These are phyloP conservation scores for Zosterops lateralis DNA, from an alignment of 2,113 vertebrate genomes.

Conservation along the genomic window DNA sequence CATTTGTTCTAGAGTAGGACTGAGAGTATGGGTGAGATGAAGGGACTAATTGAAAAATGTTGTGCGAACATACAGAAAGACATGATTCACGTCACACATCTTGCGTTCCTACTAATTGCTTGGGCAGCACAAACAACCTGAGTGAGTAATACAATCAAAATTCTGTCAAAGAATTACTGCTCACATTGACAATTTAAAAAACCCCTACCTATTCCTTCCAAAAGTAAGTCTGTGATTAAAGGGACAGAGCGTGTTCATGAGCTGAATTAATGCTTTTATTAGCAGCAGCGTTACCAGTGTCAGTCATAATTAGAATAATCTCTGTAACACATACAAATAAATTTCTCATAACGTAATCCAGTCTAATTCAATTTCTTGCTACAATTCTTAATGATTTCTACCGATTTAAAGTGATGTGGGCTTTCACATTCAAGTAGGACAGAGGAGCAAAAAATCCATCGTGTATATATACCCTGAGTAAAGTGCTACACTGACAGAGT, in stretches of 20 bases:
- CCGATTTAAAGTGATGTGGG: neutral
- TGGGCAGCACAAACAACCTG: neutral
- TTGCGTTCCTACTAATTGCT: neutral
- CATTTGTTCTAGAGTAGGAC: neutral
- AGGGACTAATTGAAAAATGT: neutral
- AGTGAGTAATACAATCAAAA: neutral
- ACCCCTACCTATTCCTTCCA: neutral
- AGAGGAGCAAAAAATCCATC: neutral
- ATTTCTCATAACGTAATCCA: accelerated
- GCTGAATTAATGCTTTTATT: neutral
- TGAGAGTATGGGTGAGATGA: neutral
- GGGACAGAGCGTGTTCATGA: neutral
- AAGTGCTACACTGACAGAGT: neutral
- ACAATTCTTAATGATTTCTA: neutral
- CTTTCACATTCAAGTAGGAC: neutral
- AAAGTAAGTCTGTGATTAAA: neutral
- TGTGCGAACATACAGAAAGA: neutral
- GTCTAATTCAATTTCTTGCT: neutral
- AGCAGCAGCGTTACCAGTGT: neutral
- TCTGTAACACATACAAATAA: neutral
- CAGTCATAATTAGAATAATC: neutral
- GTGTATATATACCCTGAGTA: neutral
- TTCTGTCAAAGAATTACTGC: neutral
- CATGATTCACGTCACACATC: neutral
- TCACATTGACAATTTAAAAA: neutral